A percentile compares a stretch with the other conserved stretches of the same genome.
Evolutionary conservation across 2,113 vertebrate genomes (phyloP).

Genomic region (Archilochus colubris): DNA sequence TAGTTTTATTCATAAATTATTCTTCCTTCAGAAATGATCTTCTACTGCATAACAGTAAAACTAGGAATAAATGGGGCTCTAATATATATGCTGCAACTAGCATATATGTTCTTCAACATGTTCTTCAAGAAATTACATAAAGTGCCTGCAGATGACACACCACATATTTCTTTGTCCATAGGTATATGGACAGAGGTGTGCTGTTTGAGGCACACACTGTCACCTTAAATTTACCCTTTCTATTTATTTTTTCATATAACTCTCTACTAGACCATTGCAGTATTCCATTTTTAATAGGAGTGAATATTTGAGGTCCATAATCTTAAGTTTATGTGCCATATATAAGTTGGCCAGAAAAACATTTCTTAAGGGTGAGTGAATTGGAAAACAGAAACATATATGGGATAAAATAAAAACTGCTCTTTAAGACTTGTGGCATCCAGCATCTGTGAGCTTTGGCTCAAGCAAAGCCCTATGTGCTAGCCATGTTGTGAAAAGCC

Average conservation of each 20-base stretch:
- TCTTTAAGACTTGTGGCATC: neutral
- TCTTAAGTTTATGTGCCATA: neutral
- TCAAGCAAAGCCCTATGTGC: neutral
- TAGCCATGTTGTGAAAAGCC: neutral
- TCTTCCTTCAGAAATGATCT: neutral
- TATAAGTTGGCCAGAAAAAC: accelerated
- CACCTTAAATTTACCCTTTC: neutral
- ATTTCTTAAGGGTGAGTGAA: neutral
- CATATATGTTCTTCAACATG: neutral
- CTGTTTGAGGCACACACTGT: accelerated
- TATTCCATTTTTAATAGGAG: neutral
- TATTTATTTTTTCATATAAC: neutral
- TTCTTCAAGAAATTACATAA: neutral
- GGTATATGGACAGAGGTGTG: accelerated
- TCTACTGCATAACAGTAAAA: neutral
- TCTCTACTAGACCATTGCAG: neutral
- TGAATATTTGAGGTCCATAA: neutral
- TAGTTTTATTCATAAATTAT: neutral
- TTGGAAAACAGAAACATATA: neutral
- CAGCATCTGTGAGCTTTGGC: accelerated
- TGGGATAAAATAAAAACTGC: neutral
- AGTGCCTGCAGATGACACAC: neutral
- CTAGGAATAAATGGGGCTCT: neutral
- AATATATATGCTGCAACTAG: neutral
- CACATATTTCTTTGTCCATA: neutral